Percentiles rank a stretch among this genome's conserved stretches.
These are phyloP conservation scores for Fragum sueziense DNA, from an alignment of 2,888 invertebrate genomes.

Conservation along the genomic window DNA sequence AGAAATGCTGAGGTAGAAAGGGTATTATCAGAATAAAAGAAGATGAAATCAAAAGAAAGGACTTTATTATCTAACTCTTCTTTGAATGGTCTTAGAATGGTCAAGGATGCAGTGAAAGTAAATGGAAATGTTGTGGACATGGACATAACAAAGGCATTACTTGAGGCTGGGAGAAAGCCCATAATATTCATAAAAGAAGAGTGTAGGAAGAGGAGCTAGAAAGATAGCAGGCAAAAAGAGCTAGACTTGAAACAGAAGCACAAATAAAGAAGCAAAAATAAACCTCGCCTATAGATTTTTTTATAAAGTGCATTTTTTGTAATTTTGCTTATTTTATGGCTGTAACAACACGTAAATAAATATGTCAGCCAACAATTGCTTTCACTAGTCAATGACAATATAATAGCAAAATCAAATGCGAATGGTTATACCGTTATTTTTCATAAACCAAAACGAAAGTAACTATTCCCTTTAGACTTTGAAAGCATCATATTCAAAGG, in stretches of 20 bases:
- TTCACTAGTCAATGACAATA: no score
- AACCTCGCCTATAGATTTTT: no score
- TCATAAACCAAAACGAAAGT: no score
- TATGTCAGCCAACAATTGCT: no score
- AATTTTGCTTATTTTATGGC: no score
- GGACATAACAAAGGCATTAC: neutral
- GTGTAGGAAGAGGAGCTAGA: constrained; percentile 39
- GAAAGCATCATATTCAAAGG: no score
- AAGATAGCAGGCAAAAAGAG: constrained; percentile 25
- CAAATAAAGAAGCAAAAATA: constrained; percentile 29
- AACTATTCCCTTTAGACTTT: no score
- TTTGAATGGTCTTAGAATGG: constrained; percentile 41
- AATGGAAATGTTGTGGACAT: constrained; percentile 32
- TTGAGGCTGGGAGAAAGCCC: constrained; percentile 16
- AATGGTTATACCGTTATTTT: no score
- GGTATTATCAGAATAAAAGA: constrained; percentile 42
- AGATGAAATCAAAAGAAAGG: constrained; percentile 39
- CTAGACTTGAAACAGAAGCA: constrained; percentile 14
- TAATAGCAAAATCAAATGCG: no score
- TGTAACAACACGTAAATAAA: no score
- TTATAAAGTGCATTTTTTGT: no score
- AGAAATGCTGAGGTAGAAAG: constrained; percentile 50
- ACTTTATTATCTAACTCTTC: constrained; percentile 39
- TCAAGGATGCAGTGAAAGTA: constrained; percentile 36
- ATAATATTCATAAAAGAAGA: constrained; percentile 30